These are phyloP conservation scores for Burhinus oedicnemus DNA, from an alignment of 2,113 vertebrate species.

Conservation along the genomic window DNA sequence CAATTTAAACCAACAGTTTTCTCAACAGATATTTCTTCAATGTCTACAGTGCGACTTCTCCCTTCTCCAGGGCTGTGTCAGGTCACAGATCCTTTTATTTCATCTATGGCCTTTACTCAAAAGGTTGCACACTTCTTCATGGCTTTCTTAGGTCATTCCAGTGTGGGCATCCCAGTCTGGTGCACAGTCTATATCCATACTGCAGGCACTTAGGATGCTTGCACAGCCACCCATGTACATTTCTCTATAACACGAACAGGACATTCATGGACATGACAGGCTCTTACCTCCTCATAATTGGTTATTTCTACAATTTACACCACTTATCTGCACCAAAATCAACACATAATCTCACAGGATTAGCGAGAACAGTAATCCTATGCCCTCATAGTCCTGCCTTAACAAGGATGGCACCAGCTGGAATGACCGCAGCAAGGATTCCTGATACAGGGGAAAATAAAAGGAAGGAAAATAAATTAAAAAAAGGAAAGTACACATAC, in stretches of 20 bases:
- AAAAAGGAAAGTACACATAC: neutral
- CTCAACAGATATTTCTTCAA: neutral
- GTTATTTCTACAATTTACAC: neutral
- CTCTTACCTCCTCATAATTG: neutral
- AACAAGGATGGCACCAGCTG: neutral
- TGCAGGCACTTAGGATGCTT: neutral
- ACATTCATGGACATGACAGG: neutral
- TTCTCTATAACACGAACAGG: neutral
- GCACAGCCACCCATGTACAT: fast-evolving
- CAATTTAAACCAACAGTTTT: neutral
- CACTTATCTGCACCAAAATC: neutral
- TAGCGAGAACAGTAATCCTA: neutral
- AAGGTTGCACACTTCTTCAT: neutral
- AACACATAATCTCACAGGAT: neutral
- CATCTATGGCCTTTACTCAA: neutral
- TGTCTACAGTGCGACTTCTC: neutral
- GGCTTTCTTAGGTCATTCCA: neutral
- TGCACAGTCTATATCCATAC: neutral
- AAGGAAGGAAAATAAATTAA: neutral
- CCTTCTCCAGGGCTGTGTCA: neutral
- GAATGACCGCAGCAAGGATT: fast-evolving
- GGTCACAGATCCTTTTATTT: neutral
- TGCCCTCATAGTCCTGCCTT: neutral
- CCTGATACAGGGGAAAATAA: neutral
- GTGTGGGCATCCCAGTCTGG: neutral